These are phyloP conservation scores for Araneus ventricosus DNA, from an alignment of 1,140 invertebrate genomes.

Conservation along the genomic window DNA sequence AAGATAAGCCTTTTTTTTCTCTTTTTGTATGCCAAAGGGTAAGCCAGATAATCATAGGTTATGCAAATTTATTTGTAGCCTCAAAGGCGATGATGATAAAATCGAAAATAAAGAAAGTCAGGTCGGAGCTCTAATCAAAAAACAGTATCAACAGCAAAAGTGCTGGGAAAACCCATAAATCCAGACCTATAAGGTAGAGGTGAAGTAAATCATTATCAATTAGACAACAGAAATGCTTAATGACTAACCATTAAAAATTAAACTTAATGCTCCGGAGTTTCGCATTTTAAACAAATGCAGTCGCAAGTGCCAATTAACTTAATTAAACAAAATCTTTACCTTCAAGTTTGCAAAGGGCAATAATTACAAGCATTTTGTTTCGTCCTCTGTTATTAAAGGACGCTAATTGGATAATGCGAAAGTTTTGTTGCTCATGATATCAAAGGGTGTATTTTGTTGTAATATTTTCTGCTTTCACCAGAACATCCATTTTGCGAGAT, in stretches of 20 bases:
- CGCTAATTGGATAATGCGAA: constrained; percentile 5
- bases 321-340: constrained; percentile 20
- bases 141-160: neutral
- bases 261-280: neutral
- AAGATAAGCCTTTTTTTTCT: too few relatives aligned
- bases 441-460: neutral
- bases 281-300: neutral
- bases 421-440: neutral
- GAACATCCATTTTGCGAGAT: neutral
- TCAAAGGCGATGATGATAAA: neutral
- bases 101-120: neutral
- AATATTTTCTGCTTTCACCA: constrained; percentile 9
- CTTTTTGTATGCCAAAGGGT: too few relatives aligned
- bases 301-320: constrained; percentile 5
- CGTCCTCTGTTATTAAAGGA: constrained; percentile 4
- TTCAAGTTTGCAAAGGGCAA: neutral
- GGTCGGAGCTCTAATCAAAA: neutral
- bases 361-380: constrained; percentile 7
- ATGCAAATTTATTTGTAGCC: too few relatives aligned
- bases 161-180: neutral
- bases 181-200: neutral
- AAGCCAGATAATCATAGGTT: too few relatives aligned
- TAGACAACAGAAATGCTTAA: neutral
- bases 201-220: constrained; percentile 10
- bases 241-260: constrained; percentile 27